These are phyloP conservation scores for Parnassius apollo DNA, from an alignment of 2,888 invertebrate species.

Conservation along the genomic window DNA sequence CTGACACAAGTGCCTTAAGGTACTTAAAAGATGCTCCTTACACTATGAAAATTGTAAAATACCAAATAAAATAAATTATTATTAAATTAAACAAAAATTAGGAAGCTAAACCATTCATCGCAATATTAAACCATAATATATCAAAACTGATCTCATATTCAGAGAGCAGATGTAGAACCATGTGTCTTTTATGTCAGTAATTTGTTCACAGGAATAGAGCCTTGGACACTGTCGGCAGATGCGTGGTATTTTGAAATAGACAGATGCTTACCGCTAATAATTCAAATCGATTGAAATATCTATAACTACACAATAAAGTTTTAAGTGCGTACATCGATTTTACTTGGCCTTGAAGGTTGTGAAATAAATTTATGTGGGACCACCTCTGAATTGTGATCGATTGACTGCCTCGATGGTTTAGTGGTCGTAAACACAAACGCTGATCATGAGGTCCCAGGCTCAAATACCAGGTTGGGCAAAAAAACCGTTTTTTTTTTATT, in stretches of 20 bases:
- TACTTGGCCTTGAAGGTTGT: not conserved
- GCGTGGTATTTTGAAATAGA: slow-evolving; percentile 18
- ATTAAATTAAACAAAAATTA: not conserved
- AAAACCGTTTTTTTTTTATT: too few species aligned
- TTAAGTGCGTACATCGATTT: not conserved
- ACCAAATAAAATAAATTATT: too few species aligned
- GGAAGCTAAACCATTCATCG: not conserved
- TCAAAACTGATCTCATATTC: not conserved
- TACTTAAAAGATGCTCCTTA: too few species aligned
- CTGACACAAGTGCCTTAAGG: too few species aligned
- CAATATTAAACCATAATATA: not conserved
- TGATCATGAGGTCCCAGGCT: too few species aligned
- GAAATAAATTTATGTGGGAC: too few species aligned
- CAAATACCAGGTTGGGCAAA: too few species aligned
- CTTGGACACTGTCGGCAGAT: slow-evolving; percentile 24
- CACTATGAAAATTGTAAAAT: too few species aligned
- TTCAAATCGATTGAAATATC: slow-evolving; percentile 21
- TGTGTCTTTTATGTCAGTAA: slow-evolving; percentile 7
- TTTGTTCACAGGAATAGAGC: slow-evolving; percentile 14
- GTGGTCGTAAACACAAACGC: too few species aligned
- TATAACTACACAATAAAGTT: slow-evolving; percentile 15
- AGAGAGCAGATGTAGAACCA: slow-evolving; percentile 10
- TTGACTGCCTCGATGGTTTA: too few species aligned
- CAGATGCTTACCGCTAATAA: slow-evolving; percentile 19
- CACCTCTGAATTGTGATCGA: too few species aligned